A percentile compares a stretch with the other conserved stretches of the same genome.
Conservation (phyloP, 2,888 invertebrate species). For the Leucozona laternaria region DNA sequence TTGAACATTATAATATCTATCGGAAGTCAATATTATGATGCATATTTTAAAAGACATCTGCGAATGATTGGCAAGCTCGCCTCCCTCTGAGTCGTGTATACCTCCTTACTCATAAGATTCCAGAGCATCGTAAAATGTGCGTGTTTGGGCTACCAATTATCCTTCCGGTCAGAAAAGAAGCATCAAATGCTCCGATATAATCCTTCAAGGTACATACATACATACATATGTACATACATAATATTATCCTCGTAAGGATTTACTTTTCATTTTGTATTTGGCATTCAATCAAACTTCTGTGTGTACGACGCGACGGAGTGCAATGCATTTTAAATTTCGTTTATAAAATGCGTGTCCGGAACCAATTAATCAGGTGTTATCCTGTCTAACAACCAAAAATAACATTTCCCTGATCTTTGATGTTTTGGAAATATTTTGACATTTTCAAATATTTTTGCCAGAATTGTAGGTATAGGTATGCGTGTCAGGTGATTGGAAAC, state of each 20-base stretch:
- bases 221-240: no score
- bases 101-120: neutral
- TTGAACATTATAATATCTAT: no score
- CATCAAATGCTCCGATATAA: slow-evolving; percentile 63
- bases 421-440: slow-evolving; percentile 72
- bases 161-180: slow-evolving; percentile 60
- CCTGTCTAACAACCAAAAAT: slow-evolving; percentile 66
- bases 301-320: slow-evolving; percentile 22
- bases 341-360: slow-evolving; percentile 59
- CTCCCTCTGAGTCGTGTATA: no score
- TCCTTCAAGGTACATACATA: slow-evolving; percentile 35
- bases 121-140: slow-evolving; percentile 49
- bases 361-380: slow-evolving; percentile 75
- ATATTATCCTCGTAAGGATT: slow-evolving; percentile 31
- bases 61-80: neutral
- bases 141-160: slow-evolving; percentile 67
- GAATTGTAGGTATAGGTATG: slow-evolving; percentile 9
- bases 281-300: slow-evolving; percentile 69
- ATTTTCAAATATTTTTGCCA: slow-evolving; percentile 26
- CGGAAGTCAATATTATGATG: no score
- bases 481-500: slow-evolving; percentile 46
- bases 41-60: neutral
- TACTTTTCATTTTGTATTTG: slow-evolving; percentile 24
- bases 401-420: slow-evolving; percentile 36
- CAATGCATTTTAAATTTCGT: neutral